Evolutionary conservation across 2,113 vertebrate species (phyloP).

Genomic region (Callorhinus ursinus): DNA sequence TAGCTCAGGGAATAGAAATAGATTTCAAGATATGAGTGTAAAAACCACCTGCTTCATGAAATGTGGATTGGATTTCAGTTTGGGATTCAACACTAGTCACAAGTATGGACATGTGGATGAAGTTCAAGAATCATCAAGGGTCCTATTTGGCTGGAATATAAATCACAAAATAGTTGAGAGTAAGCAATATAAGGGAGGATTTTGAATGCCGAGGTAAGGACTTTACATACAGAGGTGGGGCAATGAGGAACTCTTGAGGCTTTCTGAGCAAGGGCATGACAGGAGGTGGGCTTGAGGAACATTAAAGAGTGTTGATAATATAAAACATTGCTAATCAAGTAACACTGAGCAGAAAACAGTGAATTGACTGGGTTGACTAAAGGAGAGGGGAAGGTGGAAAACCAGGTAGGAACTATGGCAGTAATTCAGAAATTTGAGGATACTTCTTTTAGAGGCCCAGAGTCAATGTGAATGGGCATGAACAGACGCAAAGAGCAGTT

Average conservation of each 20-base stretch:
- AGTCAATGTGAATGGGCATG: neutral
- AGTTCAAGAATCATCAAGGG: neutral
- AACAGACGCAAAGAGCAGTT: neutral
- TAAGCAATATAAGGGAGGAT: neutral
- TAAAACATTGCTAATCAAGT: neutral
- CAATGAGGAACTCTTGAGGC: neutral
- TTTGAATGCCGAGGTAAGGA: neutral
- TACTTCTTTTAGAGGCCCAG: neutral
- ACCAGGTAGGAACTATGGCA: neutral
- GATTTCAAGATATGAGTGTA: neutral
- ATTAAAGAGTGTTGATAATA: neutral
- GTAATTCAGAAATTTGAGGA: neutral
- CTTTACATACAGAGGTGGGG: neutral
- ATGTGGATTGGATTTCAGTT: neutral
- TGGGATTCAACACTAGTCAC: neutral
- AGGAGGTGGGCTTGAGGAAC: neutral
- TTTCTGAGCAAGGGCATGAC: neutral
- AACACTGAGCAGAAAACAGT: neutral
- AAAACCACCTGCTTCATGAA: constrained; percentile 25
- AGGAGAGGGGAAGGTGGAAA: neutral
- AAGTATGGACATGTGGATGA: neutral
- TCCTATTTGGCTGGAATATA: neutral
- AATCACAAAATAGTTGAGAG: neutral
- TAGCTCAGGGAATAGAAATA: neutral
- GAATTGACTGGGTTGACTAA: neutral